phyloP scores from a whole-genome alignment of 1,140 invertebrate genomes.

The Drosophila rhopaloa region DNA sequence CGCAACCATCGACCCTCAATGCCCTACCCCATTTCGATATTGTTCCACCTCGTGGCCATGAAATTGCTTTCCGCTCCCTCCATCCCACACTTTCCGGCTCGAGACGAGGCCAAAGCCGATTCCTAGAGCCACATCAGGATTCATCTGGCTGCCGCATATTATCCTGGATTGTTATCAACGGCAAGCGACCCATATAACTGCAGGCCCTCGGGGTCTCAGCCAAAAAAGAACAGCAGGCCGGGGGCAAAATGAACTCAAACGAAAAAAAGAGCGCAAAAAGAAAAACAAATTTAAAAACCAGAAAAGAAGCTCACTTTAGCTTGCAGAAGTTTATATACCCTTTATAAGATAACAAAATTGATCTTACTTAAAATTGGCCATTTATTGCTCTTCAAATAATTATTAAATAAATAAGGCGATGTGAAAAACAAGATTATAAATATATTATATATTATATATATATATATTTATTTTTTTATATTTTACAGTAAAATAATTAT shows the following conservation, averaged over 20 bases:
- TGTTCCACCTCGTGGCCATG: slow-evolving; percentile 73
- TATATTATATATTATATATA: too few relatives aligned
- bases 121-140: slow-evolving; percentile 41
- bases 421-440: too few relatives aligned
- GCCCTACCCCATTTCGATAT: slow-evolving; percentile 19
- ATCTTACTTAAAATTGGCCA: too few relatives aligned
- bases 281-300: slow-evolving; percentile 62
- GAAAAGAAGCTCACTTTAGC: neutral
- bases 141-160: slow-evolving; percentile 50
- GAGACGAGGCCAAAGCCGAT: slow-evolving; percentile 25
- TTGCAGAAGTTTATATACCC: neutral
- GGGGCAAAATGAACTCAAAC: slow-evolving; percentile 72
- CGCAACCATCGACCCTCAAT: slow-evolving; percentile 11
- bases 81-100: slow-evolving; percentile 5
- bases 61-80: slow-evolving; percentile 66
- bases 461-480: too few relatives aligned
- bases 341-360: neutral
- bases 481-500: too few relatives aligned
- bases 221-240: slow-evolving; percentile 39
- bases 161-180: slow-evolving; percentile 67
- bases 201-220: slow-evolving; percentile 29
- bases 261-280: slow-evolving; percentile 46
- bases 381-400: too few relatives aligned
- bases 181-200: slow-evolving; percentile 79
- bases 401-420: too few relatives aligned